Evolutionary conservation across 1,140 invertebrate genomes (phyloP).

Genomic region (Nixonia krombeini): DNA sequence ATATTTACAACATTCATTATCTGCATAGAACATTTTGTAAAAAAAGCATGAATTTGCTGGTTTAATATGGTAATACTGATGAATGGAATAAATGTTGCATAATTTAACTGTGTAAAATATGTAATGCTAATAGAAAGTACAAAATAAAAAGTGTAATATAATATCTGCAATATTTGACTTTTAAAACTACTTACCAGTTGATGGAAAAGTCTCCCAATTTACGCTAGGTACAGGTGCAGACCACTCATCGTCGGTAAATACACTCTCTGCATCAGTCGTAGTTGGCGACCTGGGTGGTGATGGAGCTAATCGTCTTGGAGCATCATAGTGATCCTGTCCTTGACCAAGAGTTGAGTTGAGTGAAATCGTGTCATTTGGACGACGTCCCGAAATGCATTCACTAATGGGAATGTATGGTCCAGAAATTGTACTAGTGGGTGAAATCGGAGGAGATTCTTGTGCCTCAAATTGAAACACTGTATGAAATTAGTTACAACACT

Average conservation of each 20-base stretch:
- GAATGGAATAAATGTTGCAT: too few relatives aligned
- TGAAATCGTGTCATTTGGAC: slow-evolving; percentile 69
- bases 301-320: slow-evolving; percentile 62
- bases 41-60: background rate
- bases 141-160: too few relatives aligned
- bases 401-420: slow-evolving; percentile 88
- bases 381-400: slow-evolving; percentile 89
- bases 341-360: slow-evolving; percentile 61
- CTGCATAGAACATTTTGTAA: too few relatives aligned
- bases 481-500: too few relatives aligned
- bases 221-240: slow-evolving; percentile 64
- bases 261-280: slow-evolving; percentile 67
- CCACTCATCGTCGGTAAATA: slow-evolving; percentile 64
- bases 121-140: too few relatives aligned
- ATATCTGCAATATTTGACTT: background rate
- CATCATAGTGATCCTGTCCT: slow-evolving; percentile 65
- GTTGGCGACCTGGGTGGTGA: slow-evolving; percentile 68
- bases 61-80: background rate
- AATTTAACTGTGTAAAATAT: too few relatives aligned
- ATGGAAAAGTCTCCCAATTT: slow-evolving; percentile 75
- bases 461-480: slow-evolving; percentile 66
- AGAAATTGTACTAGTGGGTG: slow-evolving; percentile 74
- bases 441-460: slow-evolving; percentile 75
- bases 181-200: slow-evolving; percentile 48
- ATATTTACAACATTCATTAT: too few relatives aligned